Conservation (phyloP, 2,113 vertebrate species). For the Brachirus orientalis region DNA sequence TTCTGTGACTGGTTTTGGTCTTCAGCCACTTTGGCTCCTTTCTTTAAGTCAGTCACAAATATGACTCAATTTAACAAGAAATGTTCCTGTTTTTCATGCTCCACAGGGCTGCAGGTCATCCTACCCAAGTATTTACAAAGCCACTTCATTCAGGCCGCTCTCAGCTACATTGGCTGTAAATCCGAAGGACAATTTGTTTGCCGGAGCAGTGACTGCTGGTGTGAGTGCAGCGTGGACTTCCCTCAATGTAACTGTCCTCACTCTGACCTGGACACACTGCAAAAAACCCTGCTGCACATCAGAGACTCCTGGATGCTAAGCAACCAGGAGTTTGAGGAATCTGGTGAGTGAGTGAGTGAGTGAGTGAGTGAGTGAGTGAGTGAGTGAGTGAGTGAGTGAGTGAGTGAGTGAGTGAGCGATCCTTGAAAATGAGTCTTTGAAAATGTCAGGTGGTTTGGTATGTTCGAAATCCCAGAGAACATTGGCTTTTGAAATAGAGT, state of each 20-base stretch:
- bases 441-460: conserved; percentile 50
- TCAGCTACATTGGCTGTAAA: conserved; percentile 94
- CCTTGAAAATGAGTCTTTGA: conserved; percentile 12
- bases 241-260: conserved; percentile 94
- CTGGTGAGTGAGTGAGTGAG: too few relatives aligned
- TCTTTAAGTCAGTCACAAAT: too few relatives aligned
- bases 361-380: too few relatives aligned
- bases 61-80: background rate
- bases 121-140: conserved; percentile 89
- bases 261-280: conserved; percentile 88
- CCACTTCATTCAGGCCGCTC: conserved; percentile 90
- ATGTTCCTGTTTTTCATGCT: background rate
- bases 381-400: too few relatives aligned
- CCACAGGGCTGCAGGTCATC: conserved; percentile 91
- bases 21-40: too few relatives aligned
- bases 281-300: conserved; percentile 87
- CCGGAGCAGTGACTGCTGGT: conserved; percentile 91
- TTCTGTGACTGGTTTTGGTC: too few relatives aligned
- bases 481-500: conserved; percentile 11
- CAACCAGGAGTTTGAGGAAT: conserved; percentile 91
- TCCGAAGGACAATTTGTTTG: conserved; percentile 91
- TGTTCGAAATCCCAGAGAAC: conserved; percentile 9
- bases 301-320: conserved; percentile 84
- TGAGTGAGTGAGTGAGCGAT: background rate
- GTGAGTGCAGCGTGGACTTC: conserved; percentile 86